These are phyloP conservation scores for Pegoplata infirma DNA, from an alignment of 2,888 invertebrate species.

Conservation along the genomic window DNA sequence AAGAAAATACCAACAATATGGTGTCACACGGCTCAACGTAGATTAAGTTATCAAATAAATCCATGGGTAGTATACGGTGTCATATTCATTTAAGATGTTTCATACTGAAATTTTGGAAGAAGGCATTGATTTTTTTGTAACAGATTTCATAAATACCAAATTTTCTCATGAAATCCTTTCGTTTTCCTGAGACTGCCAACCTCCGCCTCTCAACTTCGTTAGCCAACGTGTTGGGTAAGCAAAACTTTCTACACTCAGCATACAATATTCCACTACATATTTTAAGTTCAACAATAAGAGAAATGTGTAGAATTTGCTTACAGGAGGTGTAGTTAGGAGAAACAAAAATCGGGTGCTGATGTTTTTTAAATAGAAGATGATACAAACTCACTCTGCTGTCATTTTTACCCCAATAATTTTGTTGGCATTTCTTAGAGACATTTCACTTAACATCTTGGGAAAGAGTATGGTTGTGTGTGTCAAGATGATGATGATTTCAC, in stretches of 20 bases:
- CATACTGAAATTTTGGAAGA: slow-evolving; percentile 47
- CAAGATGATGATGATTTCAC: slow-evolving; percentile 27
- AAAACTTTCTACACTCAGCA: slow-evolving; percentile 16
- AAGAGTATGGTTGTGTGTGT: slow-evolving; percentile 13
- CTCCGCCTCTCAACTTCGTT: too few species aligned
- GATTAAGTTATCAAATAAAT: too few species aligned
- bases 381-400: slow-evolving; percentile 37
- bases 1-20: neutral
- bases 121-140: slow-evolving; percentile 50
- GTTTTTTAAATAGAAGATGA: slow-evolving; percentile 33
- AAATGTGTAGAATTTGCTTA: slow-evolving; percentile 46
- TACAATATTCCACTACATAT: slow-evolving; percentile 16
- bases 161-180: slow-evolving; percentile 30
- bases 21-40: neutral
- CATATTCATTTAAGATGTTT: neutral
- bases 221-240: slow-evolving; percentile 28
- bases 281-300: slow-evolving; percentile 9
- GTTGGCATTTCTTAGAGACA: neutral
- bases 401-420: neutral
- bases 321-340: neutral
- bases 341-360: slow-evolving; percentile 23
- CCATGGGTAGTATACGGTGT: too few species aligned
- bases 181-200: too few species aligned
- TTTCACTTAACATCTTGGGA: slow-evolving; percentile 27
- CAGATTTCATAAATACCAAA: slow-evolving; percentile 59